A percentile compares a stretch with the other conserved stretches of the same genome.
Conservation (phyloP, 2,888 invertebrate genomes). For the Gymnosoma rotundatum region DNA sequence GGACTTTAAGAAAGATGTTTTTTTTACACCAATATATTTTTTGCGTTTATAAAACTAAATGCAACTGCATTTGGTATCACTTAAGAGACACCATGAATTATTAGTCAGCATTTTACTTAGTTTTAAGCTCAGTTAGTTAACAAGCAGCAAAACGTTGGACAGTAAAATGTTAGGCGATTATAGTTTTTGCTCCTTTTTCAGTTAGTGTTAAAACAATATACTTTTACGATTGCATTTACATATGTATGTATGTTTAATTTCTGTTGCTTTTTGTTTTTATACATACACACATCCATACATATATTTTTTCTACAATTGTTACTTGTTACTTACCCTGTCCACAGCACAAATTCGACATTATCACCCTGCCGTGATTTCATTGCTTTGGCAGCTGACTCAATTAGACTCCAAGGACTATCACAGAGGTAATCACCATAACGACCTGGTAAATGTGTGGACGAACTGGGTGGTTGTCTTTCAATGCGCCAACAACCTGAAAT, state of each 20-base stretch:
- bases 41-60: constrained; percentile 51
- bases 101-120: constrained; percentile 61
- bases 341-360: constrained; percentile 95
- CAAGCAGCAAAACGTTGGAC: constrained; percentile 28
- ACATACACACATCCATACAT: neutral
- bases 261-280: neutral
- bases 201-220: constrained; percentile 42
- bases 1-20: constrained; percentile 48
- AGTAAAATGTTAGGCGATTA: neutral
- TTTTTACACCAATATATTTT: neutral
- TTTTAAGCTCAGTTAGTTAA: constrained; percentile 39
- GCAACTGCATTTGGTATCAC: constrained; percentile 64
- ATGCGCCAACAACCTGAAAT: constrained; percentile 85
- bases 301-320: no score
- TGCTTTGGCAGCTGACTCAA: constrained; percentile 92
- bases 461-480: constrained; percentile 84
- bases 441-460: constrained; percentile 86
- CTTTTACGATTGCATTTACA: constrained; percentile 19
- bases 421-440: constrained; percentile 91
- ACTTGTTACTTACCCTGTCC: constrained; percentile 91
- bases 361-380: constrained; percentile 93
- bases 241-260: neutral
- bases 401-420: constrained; percentile 94
- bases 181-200: constrained; percentile 4
- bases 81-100: constrained; percentile 57